Evolutionary conservation across 1,140 invertebrate species (phyloP).

Genomic region (Mercenaria mercenaria): DNA sequence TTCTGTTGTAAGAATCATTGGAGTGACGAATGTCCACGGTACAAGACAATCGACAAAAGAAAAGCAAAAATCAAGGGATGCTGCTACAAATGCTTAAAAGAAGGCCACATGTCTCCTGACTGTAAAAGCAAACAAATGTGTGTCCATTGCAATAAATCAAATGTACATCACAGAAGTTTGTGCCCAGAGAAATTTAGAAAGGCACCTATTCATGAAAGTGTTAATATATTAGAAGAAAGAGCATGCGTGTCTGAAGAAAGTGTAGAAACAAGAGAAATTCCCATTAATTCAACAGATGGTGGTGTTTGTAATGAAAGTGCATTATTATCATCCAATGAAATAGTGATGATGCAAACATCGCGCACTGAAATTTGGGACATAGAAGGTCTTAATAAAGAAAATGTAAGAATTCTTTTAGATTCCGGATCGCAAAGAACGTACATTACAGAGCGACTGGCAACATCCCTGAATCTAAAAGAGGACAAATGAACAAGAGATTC

Average conservation of each 20-base stretch:
- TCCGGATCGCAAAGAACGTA: background rate
- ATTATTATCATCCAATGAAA: background rate
- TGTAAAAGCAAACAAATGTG: background rate
- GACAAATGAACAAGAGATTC: background rate
- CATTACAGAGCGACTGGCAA: background rate
- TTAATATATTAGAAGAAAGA: background rate
- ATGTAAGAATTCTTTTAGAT: background rate
- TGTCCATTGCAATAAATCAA: background rate
- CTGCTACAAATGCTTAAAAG: background rate
- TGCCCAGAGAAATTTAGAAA: background rate
- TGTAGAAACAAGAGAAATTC: too few relatives aligned
- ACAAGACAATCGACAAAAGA: background rate
- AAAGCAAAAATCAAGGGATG: background rate
- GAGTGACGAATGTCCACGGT: background rate
- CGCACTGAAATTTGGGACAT: background rate
- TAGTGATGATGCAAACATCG: background rate
- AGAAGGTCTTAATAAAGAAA: background rate
- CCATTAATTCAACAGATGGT: background rate
- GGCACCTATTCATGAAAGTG: background rate
- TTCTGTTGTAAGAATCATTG: background rate
- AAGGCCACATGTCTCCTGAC: background rate
- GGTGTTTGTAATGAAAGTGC: background rate
- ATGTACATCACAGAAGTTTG: background rate
- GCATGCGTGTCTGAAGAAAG: background rate
- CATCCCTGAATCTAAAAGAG: background rate